These are phyloP conservation scores for Drosophila tanythrix DNA, from an alignment of 2,888 invertebrate species.

Conservation along the genomic window DNA sequence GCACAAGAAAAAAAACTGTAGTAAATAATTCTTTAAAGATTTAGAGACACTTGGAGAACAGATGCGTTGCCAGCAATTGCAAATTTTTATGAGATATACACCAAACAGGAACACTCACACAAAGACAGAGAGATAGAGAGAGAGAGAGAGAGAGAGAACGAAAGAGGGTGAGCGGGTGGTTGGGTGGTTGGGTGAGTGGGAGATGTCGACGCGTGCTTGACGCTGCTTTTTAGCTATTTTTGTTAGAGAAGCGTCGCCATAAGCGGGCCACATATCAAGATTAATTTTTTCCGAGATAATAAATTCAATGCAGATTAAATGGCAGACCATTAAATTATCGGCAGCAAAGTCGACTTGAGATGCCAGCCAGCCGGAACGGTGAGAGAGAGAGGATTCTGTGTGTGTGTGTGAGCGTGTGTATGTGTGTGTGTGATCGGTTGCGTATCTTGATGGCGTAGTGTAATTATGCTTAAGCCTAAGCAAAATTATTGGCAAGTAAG, in stretches of 20 bases:
- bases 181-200: not conserved
- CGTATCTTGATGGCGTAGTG: constrained; percentile 20
- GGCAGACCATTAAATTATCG: constrained; percentile 80
- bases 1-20: constrained; percentile 52
- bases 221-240: constrained; percentile 74
- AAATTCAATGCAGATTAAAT: constrained; percentile 81
- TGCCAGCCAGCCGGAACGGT: not conserved
- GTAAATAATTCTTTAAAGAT: constrained; percentile 82
- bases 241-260: constrained; percentile 55
- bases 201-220: constrained; percentile 58
- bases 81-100: constrained; percentile 75
- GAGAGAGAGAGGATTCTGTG: not conserved
- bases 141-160: not conserved
- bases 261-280: constrained; percentile 80
- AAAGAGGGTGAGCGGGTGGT: not conserved
- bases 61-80: constrained; percentile 73
- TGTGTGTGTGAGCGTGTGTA: constrained; percentile 1
- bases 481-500: constrained; percentile 14
- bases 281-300: constrained; percentile 77
- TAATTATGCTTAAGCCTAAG: constrained; percentile 37
- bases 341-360: constrained; percentile 39
- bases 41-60: constrained; percentile 72
- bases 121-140: constrained; percentile 8
- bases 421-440: constrained; percentile 11
- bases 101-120: not conserved